Base-by-base conservation (phyloP, 2,888 invertebrate species). In the Lagria hirta region DNA sequence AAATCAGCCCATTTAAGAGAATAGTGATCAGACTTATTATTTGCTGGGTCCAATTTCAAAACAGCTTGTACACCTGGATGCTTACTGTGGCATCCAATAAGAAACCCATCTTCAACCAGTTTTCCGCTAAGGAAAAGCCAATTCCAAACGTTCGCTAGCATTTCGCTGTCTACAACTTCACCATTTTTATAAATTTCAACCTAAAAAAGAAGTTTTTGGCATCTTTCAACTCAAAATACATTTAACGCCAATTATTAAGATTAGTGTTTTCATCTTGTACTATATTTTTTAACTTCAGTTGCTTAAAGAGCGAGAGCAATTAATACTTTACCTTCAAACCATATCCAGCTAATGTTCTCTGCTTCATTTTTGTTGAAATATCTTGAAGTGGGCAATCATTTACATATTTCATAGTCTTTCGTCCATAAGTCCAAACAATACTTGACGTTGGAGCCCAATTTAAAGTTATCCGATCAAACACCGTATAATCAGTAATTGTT, bases 401-500 rank as follows among this genome's bases (percentile, higher is more conserved):
- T 12, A 83, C 70, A 45, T 76, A 78, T 62, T 81, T 81, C 54
- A 84, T 73, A 11, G 79, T 76, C 66, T 80, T 76, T 59, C 82
- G 78, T 2, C 86, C 86, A 61, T 82, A 81, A 36, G 87, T 83
- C 89, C 89, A 89, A 24, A 83, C 81, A 27, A 89, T 73, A 61
- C 80, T 79, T 6, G 81, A 80, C 37, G 81, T 78, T 7, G 87
- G 81, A 5, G 88, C 87, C 86, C 89, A 89, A 62, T 84, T 81
- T 55, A 91, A 73, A 12, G 89, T 86, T 58, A 89, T 87, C 57
- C 91, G 77, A 72, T 92, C 91, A 68, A 82, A 82, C 49, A 92
- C 85, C 17, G 80, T 82, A 62, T 85, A 84, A 72, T 91, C 90
- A 23, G 78, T 79, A 21, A 91, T 72, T 8, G 72, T 68, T 23